Percentiles rank a stretch among this genome's conserved stretches.
Conservation (phyloP, 2,113 vertebrate genomes). For the Mus spicilegus region DNA sequence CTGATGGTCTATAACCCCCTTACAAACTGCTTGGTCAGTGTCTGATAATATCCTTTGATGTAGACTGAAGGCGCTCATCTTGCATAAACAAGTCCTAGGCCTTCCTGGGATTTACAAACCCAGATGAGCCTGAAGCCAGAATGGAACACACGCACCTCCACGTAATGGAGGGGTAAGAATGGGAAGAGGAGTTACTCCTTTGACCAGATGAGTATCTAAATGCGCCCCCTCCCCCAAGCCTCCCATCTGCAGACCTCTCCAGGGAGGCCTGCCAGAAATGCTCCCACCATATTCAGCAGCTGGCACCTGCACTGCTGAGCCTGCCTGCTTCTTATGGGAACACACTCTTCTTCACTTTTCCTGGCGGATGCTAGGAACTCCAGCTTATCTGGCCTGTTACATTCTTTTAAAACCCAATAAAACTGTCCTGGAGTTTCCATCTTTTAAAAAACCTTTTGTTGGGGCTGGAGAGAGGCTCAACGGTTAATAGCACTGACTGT, state of each 20-base stretch:
- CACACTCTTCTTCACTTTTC: neutral
- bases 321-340: no score
- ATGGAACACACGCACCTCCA: neutral
- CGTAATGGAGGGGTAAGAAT: neutral
- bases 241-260: neutral
- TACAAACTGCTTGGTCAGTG: neutral
- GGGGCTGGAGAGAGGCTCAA: no score
- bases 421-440: neutral
- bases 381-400: neutral
- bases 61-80: neutral
- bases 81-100: neutral
- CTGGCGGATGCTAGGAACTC: neutral
- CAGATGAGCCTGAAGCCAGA: neutral
- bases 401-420: neutral
- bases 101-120: neutral
- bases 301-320: no score
- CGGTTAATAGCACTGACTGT: no score
- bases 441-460: neutral
- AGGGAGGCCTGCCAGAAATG: neutral
- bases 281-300: neutral
- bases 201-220: neutral
- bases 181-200: neutral
- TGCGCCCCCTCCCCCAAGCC: no score
- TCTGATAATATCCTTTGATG: neutral
- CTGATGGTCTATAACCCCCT: neutral